phyloP scores from a whole-genome alignment of 2,888 invertebrate species.

The Amblyjoppa fuscipennis region DNA sequence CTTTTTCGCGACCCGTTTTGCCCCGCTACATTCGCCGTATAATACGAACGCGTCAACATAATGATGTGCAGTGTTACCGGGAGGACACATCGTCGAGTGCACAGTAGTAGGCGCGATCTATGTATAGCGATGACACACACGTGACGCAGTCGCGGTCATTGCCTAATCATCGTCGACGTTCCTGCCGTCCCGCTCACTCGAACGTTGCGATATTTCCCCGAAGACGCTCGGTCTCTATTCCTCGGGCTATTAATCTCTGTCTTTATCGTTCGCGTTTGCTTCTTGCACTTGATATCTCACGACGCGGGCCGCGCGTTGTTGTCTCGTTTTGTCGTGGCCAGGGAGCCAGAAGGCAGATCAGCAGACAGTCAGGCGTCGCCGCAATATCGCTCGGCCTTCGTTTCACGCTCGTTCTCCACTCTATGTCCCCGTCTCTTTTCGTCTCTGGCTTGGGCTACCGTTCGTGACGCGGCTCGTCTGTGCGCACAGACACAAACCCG shows the following conservation, averaged over 20 bases:
- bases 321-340: conserved; percentile 6
- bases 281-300: conserved; percentile 45
- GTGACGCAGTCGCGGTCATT: conserved; percentile 65
- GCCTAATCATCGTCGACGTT: conserved; percentile 66
- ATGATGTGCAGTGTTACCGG: conserved; percentile 21
- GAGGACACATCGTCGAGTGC: conserved; percentile 26
- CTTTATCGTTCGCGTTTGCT: conserved; percentile 39
- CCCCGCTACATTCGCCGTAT: background rate
- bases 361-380: conserved; percentile 70
- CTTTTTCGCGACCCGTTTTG: background rate
- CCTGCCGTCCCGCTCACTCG: conserved; percentile 38
- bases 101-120: conserved; percentile 59
- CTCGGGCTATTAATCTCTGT: conserved; percentile 39
- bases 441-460: conserved; percentile 1
- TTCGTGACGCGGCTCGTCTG: conserved; percentile 17
- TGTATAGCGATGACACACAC: conserved; percentile 74
- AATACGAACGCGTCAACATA: conserved; percentile 9
- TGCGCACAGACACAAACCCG: background rate
- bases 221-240: conserved; percentile 9
- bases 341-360: conserved; percentile 35
- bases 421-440: background rate
- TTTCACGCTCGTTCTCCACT: conserved; percentile 35
- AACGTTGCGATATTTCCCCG: conserved; percentile 33
- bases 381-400: conserved; percentile 58
- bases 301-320: background rate